Base-by-base conservation (phyloP, 1,140 invertebrate genomes). In the Apolygus lucorum region DNA sequence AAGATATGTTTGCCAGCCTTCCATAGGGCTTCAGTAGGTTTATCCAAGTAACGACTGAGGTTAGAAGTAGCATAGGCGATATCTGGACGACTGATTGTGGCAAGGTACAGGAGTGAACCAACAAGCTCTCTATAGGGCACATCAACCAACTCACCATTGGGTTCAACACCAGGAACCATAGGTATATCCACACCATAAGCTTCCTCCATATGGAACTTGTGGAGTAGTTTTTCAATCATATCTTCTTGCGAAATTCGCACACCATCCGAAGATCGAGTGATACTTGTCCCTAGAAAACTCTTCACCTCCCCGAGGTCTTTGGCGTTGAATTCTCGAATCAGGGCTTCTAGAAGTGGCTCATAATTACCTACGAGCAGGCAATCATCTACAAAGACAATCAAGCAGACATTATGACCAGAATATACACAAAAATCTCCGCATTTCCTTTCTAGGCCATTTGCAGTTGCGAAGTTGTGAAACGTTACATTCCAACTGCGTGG, bases 151-250 rank as follows among this genome's bases (percentile, higher is more conserved):
- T 59, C 54, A 4, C 22, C 22, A 4, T 4, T 4, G 11, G 22
- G 13, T 4, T 17, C 54, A 24, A 59, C 4, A 11, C 22, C 22
- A 11, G 54, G 22, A 22, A 17, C 54, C 13, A 59, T 17, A 4
- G 54, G 54, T 59, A 21, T 59, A 21, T 59, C 13, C 2, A 59
- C 54, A 59, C 54, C 22, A 21, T 14, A 17, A 4, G 13, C 4
- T 59, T 59, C 54, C 54, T 59, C 54, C 54, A 59, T 59, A 4
- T 59, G 2, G 22, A 59, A 59, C 22, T 59, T 59, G 11, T 13
- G 2, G 2, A 59, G 54, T 4, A 59, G 8, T 59, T 59, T 59
- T 11, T 59, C 54, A 59, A 59, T 22, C 54, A 59, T 59, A 4
- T 24, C 13, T 59, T 13, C 54, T 59, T 59, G 54, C 4, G 13